These are phyloP conservation scores for Cheilinus undulatus DNA, from an alignment of 2,113 vertebrate genomes.

Conservation along the genomic window DNA sequence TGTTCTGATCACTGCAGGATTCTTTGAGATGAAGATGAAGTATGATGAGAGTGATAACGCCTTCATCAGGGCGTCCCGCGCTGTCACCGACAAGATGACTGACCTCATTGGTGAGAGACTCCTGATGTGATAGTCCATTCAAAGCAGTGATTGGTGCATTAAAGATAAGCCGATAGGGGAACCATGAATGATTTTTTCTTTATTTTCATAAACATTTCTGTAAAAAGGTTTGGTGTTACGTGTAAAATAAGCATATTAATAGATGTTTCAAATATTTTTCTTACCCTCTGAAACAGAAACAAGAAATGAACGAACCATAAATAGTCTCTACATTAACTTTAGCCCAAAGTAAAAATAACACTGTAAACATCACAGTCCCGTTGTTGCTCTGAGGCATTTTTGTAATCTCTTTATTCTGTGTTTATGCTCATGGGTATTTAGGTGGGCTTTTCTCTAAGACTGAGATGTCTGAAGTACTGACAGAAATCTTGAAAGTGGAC, in stretches of 20 bases:
- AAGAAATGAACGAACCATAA: no score
- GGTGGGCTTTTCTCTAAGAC: constrained; percentile 97
- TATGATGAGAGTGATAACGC: constrained; percentile 96
- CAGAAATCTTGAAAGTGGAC: constrained; percentile 93
- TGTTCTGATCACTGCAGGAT: constrained; percentile 80
- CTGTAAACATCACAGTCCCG: neutral
- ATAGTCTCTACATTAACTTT: no score
- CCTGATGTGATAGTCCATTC: neutral
- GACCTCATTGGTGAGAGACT: constrained; percentile 88
- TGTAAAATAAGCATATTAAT: no score
- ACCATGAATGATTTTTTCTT: no score
- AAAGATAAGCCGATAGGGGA: neutral
- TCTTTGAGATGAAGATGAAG: constrained; percentile 99
- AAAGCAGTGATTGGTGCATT: neutral
- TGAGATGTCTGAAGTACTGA: constrained; percentile 96
- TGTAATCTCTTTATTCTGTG: neutral
- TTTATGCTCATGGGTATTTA: constrained; percentile 51
- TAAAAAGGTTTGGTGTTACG: no score
- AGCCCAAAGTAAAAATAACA: neutral
- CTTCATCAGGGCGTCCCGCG: constrained; percentile 91
- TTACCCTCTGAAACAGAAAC: no score
- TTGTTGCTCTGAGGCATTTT: neutral
- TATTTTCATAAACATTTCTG: no score
- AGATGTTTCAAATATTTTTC: no score
- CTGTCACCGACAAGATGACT: constrained; percentile 93